These are phyloP conservation scores for Verasper variegatus DNA, from an alignment of 2,113 vertebrate species.

Conservation along the genomic window DNA sequence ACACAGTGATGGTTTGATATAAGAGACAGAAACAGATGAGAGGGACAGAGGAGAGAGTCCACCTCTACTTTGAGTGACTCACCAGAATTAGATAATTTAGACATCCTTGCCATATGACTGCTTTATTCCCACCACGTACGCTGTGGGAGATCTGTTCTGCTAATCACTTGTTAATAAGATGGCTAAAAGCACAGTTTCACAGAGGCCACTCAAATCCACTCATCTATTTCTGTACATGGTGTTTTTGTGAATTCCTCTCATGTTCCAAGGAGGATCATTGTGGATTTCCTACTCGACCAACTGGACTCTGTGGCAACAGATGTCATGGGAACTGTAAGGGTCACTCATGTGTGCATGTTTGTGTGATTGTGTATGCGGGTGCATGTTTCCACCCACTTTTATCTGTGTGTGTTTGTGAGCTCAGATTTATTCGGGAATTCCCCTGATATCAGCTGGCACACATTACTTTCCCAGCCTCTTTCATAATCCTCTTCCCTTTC, in stretches of 20 bases:
- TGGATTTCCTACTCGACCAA: constrained; percentile 39
- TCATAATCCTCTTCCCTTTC: constrained; percentile 55
- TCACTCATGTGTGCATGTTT: constrained; percentile 5
- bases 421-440: constrained; percentile 70
- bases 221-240: constrained; percentile 29
- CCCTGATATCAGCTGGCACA: constrained; percentile 63
- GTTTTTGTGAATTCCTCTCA: constrained; percentile 38
- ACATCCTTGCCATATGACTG: background rate
- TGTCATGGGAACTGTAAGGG: constrained; percentile 63
- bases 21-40: too few species aligned
- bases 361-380: background rate
- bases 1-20: too few species aligned
- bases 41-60: too few species aligned
- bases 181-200: constrained; percentile 9
- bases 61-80: background rate
- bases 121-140: background rate
- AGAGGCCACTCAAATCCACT: constrained; percentile 24
- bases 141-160: background rate
- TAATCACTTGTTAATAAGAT: constrained; percentile 27
- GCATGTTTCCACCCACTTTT: background rate
- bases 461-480: constrained; percentile 68
- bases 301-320: constrained; percentile 54
- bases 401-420: constrained; percentile 28
- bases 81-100: background rate
- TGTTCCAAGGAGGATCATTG: constrained; percentile 40